Base-by-base conservation (phyloP, 92 coral and sea anemone genomes). In the Palythoa grandis region DNA sequence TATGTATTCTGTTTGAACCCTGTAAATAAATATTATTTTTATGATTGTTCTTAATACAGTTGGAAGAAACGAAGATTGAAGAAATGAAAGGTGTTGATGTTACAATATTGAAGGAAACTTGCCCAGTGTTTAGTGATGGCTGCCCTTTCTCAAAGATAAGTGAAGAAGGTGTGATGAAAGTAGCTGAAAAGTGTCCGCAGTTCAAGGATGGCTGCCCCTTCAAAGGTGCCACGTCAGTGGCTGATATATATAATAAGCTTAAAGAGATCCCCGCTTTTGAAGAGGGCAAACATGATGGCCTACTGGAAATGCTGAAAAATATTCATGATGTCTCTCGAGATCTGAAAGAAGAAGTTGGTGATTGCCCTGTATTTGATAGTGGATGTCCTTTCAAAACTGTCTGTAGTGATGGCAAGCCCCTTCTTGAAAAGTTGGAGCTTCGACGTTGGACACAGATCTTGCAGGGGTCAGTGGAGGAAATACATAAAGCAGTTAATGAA, bases 331-430 rank as follows among this genome's bases (percentile, higher is more conserved):
- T 96, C 74, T 94, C 98, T 52, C 87, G 71, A 24, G 92, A 92
- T 15, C 86, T 96, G 22, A 89, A 93, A 82, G 93, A 96, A 7
- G 96, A 94, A 63, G 89, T 96, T 78, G 98, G 98, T 47, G 92
- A 93, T 24, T 96, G 98, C 67, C 98, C 98, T 20, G 94, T 96
- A 52, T 96, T 96, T 74, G 98, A 89, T 65, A 91, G 91, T 82
- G 98, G 98, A 25, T 96, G 98, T 74, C 98, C 98, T 58, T 96
- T 96, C 88, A 96, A 94, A 87, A 96, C 98, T 23, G 90, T 96
- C 86, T 96, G 98, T 76, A 93, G 95, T 80, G 98, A 96, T 82
- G 98, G 96, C 84, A 89, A 91, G 76, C 98, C 94, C 29, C 84
- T 96, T 74, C 57, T 96, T 79, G 96, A 90, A 86, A 91, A 93